Percentiles rank a stretch among this genome's conserved stretches.
Evolutionary conservation across 2,888 invertebrate genomes (phyloP).

Genomic region (Silvanus unidentatus): DNA sequence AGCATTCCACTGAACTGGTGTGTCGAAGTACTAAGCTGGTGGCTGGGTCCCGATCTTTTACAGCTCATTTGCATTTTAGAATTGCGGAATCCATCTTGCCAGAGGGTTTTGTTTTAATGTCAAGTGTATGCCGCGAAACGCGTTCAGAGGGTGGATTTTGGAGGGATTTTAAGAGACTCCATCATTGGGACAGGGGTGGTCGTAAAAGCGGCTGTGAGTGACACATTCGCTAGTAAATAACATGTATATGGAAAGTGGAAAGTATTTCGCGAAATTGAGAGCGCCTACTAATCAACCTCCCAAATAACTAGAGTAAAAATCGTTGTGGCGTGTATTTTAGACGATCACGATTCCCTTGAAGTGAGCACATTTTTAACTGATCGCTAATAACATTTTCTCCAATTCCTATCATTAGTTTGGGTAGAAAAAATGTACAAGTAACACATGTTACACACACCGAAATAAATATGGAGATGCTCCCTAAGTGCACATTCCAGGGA

Average conservation of each 20-base stretch:
- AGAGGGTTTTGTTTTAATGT: constrained; percentile 39
- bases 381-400: background rate
- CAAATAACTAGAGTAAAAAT: too few relatives aligned
- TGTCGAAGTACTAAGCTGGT: constrained; percentile 29
- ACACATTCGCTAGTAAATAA: too few relatives aligned
- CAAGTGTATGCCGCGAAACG: too few relatives aligned
- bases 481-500: background rate
- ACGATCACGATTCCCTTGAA: constrained; percentile 20
- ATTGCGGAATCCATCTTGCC: constrained; percentile 43
- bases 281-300: too few relatives aligned
- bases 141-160: constrained; percentile 35
- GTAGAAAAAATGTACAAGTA: too few relatives aligned
- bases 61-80: constrained; percentile 47
- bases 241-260: too few relatives aligned
- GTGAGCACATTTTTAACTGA: constrained; percentile 21
- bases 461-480: background rate
- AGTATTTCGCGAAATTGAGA: too few relatives aligned
- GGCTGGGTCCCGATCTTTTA: constrained; percentile 46
- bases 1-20: constrained; percentile 30
- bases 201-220: too few relatives aligned
- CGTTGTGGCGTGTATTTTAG: too few relatives aligned
- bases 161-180: constrained; percentile 24
- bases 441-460: constrained; percentile 2
- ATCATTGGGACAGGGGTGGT: background rate
- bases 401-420: constrained; percentile 6